Percentiles rank a stretch among this genome's conserved stretches.
Conservation (phyloP, 2,113 vertebrate species). For the Zootoca vivipara region DNA sequence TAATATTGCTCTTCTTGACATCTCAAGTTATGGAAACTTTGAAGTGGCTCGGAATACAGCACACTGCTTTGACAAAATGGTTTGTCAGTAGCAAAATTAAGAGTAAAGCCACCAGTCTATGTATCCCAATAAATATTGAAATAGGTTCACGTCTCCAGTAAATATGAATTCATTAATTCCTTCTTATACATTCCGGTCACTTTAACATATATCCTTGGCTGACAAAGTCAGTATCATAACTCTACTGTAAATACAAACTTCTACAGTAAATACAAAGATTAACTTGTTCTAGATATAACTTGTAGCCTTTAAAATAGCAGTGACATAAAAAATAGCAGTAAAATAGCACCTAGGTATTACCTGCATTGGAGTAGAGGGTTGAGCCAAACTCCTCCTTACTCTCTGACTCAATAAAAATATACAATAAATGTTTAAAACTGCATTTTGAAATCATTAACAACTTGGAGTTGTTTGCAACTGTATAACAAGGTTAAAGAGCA, state of each 20-base stretch:
- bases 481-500: neutral
- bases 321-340: constrained; percentile 70
- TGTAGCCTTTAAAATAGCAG: constrained; percentile 72
- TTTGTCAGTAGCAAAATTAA: constrained; percentile 41
- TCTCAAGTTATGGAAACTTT: neutral
- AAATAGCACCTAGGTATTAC: constrained; percentile 52
- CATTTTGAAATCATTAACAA: too few relatives aligned
- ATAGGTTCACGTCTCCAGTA: constrained; percentile 55
- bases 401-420: too few relatives aligned
- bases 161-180: constrained; percentile 76
- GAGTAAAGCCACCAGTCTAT: constrained; percentile 25
- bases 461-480: neutral
- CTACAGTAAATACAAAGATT: constrained; percentile 75
- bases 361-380: too few relatives aligned
- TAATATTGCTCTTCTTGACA: neutral
- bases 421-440: too few relatives aligned
- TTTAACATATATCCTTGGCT: constrained; percentile 72
- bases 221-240: constrained; percentile 75
- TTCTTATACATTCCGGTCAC: constrained; percentile 67
- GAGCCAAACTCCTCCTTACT: too few relatives aligned
- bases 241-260: constrained; percentile 78
- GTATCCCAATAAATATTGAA: constrained; percentile 28
- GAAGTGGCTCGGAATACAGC: constrained; percentile 35
- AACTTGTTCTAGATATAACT: constrained; percentile 73
- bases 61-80: constrained; percentile 28